Base-by-base conservation (phyloP, 2,113 vertebrate species). In the Vulpes lagopus region DNA sequence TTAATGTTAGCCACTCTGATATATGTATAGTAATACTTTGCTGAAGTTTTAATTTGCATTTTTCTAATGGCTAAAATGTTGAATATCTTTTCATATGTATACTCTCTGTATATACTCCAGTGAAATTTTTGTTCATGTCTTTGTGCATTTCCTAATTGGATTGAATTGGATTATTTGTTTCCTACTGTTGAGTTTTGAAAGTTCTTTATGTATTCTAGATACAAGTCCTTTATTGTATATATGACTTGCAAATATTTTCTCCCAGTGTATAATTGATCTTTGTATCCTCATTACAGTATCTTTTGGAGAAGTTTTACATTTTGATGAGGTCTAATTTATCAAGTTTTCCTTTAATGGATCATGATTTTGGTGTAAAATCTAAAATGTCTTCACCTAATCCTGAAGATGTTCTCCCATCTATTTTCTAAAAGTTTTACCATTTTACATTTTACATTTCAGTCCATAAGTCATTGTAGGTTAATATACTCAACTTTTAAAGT, bases 191-290 rank as follows among this genome's bases (percentile, higher is more conserved):
- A 32, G 3, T 64, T 87, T 94, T 94, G 74, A 94, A 23, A 59
- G 30, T 16, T 96, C 35, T 53, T 73, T 55, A 30, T 85, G 32
- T 92, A 69, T 30, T 84, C 43, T 84, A 79, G 22, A 60, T 76
- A 55, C 8, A 53, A 76, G 25, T 89, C 69, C 59, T 78, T 87
- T 89, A 64, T 38, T 59, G 60, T 17, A 59, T 86, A 43, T 43
- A 14, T 43, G 35, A 81, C 74, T 86, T 85, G 35, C 32, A 90
- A 67, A 95, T 93, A 78, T 71, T 90, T 85, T 86, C 55, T 89
- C n/a, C 51, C 15, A 35, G 11, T 53, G 14, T 86, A 38, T 51
- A 74, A 85, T 67, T 81, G 92, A 15, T 79, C 71, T 65, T 85
- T 86, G 38, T 73, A 65, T 53, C 11, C 19, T 86, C 30, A 51